Evolutionary conservation across 2,888 invertebrate genomes (phyloP).

Genomic region (Tipula unca): DNA sequence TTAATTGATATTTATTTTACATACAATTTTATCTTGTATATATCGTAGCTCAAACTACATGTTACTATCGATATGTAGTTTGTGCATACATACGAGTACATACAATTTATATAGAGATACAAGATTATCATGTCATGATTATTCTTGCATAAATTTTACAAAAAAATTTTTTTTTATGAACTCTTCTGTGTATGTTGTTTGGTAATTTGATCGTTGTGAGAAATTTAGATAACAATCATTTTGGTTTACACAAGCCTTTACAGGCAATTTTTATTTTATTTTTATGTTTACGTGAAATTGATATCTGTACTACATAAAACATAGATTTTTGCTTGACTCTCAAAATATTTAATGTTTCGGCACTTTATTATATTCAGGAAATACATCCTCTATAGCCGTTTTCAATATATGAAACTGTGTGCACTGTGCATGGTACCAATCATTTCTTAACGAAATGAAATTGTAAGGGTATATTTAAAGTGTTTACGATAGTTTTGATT

Average conservation of each 20-base stretch:
- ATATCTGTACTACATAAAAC: background rate
- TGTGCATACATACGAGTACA: background rate
- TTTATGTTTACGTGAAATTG: background rate
- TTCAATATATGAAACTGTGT: too few relatives aligned
- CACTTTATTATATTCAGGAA: too few relatives aligned
- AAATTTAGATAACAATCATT: background rate
- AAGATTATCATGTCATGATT: background rate
- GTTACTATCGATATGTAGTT: background rate
- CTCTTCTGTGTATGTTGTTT: background rate
- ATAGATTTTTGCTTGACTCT: background rate
- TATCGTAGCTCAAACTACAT: background rate
- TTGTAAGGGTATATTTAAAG: too few relatives aligned
- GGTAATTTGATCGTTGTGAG: background rate
- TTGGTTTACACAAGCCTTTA: background rate
- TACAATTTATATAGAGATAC: background rate
- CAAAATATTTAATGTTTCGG: background rate
- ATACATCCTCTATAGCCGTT: too few relatives aligned
- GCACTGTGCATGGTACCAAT: too few relatives aligned
- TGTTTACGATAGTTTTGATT: too few relatives aligned
- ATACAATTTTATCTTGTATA: background rate
- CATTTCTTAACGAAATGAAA: too few relatives aligned
- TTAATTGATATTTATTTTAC: conserved; percentile 8
- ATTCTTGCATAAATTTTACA: background rate
- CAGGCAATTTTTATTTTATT: background rate
- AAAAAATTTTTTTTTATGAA: background rate